Conservation (phyloP, 2,797 vertebrate species). For the Oreonectes daqikongensis region DNA sequence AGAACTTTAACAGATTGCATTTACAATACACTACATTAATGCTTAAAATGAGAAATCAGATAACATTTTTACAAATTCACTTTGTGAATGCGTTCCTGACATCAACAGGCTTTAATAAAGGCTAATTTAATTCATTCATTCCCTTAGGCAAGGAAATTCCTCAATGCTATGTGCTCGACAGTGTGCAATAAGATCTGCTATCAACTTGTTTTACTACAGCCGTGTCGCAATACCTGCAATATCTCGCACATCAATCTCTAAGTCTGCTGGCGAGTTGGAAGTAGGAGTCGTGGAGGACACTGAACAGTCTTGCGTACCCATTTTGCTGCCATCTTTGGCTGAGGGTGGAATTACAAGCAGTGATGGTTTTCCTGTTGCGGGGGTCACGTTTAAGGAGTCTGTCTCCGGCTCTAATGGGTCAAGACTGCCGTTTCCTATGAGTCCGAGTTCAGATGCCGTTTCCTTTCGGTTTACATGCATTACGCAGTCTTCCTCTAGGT, state of each 20-base stretch:
- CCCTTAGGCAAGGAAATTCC: not conserved
- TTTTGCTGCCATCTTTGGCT: constrained; percentile 53
- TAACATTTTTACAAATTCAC: no score
- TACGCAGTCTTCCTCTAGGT: constrained; percentile 27
- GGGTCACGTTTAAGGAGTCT: not conserved
- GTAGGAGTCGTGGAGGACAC: constrained; percentile 60
- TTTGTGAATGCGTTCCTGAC: not conserved
- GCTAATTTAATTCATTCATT: not conserved
- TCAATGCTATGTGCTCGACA: constrained; percentile 18
- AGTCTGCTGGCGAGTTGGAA: constrained; percentile 24
- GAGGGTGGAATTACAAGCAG: constrained; percentile 43
- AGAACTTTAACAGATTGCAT: not conserved
- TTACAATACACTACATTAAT: no score
- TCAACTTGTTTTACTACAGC: not conserved
- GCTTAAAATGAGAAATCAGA: not conserved
- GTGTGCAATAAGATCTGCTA: no score
- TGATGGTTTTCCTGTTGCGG: constrained; percentile 2
- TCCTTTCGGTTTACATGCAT: constrained; percentile 1
- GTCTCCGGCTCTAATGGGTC: not conserved
- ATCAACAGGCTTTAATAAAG: not conserved
- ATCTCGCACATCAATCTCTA: not conserved
- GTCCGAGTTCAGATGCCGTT: constrained; percentile 28
- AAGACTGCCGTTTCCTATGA: constrained; percentile 12
- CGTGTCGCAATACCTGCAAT: not conserved
- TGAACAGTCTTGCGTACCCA: constrained; percentile 74